Evolutionary conservation across 2,888 invertebrate species (phyloP).

Genomic region (Atrina japonica): DNA sequence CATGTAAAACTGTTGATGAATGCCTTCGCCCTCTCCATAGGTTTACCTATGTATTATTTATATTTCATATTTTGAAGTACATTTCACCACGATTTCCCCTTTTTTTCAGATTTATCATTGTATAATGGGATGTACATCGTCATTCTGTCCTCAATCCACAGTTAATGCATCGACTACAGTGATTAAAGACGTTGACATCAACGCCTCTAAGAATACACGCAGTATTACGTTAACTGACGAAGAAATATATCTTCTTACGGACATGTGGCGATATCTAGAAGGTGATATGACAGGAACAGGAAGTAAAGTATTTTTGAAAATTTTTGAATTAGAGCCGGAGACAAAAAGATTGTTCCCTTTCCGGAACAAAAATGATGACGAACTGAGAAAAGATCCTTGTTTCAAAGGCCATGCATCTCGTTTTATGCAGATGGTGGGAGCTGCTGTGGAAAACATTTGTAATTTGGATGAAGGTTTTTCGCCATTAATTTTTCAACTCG

Average conservation of each 20-base stretch:
- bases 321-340: conserved; percentile 64
- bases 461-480: conserved; percentile 58
- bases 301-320: conserved; percentile 64
- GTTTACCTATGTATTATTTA: too few species aligned
- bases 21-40: too few species aligned
- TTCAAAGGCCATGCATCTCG: conserved; percentile 70
- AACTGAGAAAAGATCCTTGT: conserved; percentile 52
- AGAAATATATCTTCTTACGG: conserved; percentile 51
- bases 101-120: too few species aligned
- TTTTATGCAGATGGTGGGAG: conserved; percentile 74
- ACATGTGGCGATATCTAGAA: conserved; percentile 62
- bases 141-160: too few species aligned
- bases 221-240: conserved; percentile 23
- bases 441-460: conserved; percentile 69
- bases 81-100: too few species aligned
- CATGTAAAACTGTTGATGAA: too few species aligned
- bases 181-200: background rate
- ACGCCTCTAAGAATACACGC: background rate
- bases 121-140: too few species aligned
- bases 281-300: conserved; percentile 62
- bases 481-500: conserved; percentile 64
- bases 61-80: too few species aligned
- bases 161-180: too few species aligned
- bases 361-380: conserved; percentile 60
- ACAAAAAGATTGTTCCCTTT: conserved; percentile 70